Conservation (phyloP, 2,888 invertebrate genomes). For the Zaprionus lineosus region DNA sequence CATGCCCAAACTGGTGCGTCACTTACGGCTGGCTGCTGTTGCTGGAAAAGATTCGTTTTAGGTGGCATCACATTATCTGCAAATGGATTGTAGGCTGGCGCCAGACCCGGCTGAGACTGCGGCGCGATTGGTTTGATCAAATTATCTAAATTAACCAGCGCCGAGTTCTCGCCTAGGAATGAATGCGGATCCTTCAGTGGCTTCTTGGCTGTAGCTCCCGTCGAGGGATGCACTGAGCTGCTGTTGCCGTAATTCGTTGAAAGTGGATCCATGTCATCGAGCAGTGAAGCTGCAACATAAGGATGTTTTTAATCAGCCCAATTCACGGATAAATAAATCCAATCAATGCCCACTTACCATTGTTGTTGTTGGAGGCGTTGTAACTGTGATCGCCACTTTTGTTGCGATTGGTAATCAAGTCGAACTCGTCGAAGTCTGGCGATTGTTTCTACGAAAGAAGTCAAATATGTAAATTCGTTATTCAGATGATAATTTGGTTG, state of each 20-base stretch:
- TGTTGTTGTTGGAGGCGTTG: constrained; percentile 81
- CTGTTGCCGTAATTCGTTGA: constrained; percentile 70
- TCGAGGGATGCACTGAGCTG: constrained; percentile 64
- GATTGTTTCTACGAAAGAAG: constrained; percentile 68
- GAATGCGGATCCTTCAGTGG: constrained; percentile 93
- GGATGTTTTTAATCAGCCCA: too few species aligned
- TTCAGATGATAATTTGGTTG: neutral
- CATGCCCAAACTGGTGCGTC: too few species aligned
- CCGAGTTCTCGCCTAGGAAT: constrained; percentile 98
- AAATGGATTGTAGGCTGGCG: constrained; percentile 82
- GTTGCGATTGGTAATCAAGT: constrained; percentile 91
- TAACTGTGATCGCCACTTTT: constrained; percentile 81
- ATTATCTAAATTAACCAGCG: constrained; percentile 98
- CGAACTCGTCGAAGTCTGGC: constrained; percentile 93
- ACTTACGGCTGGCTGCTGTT: constrained; percentile 83
- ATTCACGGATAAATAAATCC: too few species aligned
- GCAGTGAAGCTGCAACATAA: constrained; percentile 81
- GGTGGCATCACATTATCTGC: constrained; percentile 82
- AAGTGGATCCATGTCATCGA: constrained; percentile 83
- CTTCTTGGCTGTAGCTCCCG: constrained; percentile 79
- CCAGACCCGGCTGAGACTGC: constrained; percentile 74
- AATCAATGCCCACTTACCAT: constrained; percentile 62
- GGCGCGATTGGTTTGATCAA: constrained; percentile 87
- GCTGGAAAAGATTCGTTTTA: constrained; percentile 86
- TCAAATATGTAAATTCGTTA: neutral